phyloP scores from a whole-genome alignment of 1,140 invertebrate genomes.

The Eupristina koningsbergeri region DNA sequence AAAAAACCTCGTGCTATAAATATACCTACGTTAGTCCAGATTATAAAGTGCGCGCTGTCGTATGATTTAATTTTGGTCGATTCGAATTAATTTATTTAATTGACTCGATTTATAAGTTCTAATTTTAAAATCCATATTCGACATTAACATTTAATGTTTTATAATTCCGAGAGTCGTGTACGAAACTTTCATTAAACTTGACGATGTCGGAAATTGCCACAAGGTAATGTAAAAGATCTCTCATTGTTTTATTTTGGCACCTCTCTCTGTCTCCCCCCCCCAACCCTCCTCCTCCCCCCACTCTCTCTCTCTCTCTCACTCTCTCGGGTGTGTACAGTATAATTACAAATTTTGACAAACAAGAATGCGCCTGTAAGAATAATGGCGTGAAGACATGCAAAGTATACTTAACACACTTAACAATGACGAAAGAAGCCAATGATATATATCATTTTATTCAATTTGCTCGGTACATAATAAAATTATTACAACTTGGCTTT shows the following conservation, averaged over 20 bases:
- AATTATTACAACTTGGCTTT: background rate
- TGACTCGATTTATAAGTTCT: background rate
- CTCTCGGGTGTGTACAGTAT: background rate
- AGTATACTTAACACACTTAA: background rate
- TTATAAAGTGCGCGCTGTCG: background rate
- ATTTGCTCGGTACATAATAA: background rate
- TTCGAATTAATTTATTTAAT: background rate
- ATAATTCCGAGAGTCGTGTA: background rate
- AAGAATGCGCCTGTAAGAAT: background rate
- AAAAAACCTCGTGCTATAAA: background rate
- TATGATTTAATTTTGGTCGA: background rate
- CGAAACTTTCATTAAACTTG: background rate
- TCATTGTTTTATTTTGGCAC: background rate
- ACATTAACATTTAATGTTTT: background rate
- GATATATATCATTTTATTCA: background rate
- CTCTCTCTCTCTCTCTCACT: too few relatives aligned
- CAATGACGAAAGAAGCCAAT: background rate
- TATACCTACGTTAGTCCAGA: background rate
- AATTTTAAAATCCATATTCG: background rate
- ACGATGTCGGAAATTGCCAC: background rate
- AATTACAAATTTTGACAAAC: conserved; percentile 10
- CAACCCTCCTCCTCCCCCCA: too few relatives aligned
- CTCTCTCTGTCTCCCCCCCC: too few relatives aligned
- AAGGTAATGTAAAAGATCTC: conserved; percentile 21
- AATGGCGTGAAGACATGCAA: background rate